Evolutionary conservation across 2,113 vertebrate species (phyloP).

Genomic region (Tauraco erythrolophus): DNA sequence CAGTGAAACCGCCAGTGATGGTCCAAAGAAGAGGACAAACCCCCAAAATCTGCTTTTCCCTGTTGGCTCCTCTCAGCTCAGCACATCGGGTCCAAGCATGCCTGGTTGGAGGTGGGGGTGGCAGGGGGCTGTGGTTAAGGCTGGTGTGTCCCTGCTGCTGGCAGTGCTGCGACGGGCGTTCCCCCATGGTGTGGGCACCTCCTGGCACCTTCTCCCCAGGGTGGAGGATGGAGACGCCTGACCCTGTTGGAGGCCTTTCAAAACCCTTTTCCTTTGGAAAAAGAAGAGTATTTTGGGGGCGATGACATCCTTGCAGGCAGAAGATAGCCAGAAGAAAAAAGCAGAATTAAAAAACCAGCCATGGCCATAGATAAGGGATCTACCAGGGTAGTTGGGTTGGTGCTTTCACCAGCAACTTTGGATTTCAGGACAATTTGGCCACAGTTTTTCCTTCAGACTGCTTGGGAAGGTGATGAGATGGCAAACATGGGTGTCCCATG

Average conservation of each 20-base stretch:
- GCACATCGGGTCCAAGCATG: fast-evolving
- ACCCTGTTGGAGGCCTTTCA: background rate
- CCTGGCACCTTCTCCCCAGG: background rate
- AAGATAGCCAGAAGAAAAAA: background rate
- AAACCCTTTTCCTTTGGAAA: background rate
- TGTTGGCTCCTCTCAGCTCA: background rate
- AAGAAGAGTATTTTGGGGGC: fast-evolving
- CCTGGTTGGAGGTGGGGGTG: background rate
- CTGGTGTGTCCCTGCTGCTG: background rate
- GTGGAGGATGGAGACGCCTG: background rate
- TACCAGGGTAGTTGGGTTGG: background rate
- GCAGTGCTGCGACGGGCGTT: background rate
- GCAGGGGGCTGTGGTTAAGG: background rate
- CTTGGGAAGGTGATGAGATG: background rate
- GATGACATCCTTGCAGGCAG: background rate
- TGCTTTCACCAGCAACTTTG: background rate
- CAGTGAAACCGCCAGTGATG: background rate
- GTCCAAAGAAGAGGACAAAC: background rate
- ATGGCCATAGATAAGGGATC: background rate
- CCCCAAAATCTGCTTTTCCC: background rate
- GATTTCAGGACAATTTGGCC: background rate
- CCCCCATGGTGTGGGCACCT: background rate
- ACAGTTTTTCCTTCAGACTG: background rate
- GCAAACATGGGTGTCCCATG: background rate
- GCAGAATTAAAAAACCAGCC: background rate